phyloP scores from a whole-genome alignment of 2,888 invertebrate species.

The Elegia similella region DNA sequence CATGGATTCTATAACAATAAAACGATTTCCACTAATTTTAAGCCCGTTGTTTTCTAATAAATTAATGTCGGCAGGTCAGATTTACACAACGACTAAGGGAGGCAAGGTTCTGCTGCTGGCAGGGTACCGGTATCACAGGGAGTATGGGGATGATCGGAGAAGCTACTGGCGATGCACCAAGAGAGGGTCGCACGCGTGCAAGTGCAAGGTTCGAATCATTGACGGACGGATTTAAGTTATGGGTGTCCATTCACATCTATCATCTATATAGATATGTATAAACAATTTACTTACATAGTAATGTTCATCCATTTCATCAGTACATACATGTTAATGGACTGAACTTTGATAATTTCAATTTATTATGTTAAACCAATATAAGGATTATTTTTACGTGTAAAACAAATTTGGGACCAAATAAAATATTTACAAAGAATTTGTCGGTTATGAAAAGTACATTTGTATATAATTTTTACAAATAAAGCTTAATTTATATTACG shows the following conservation, averaged over 20 bases:
- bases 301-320: too few species aligned
- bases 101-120: slow-evolving; percentile 46
- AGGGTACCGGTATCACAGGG: slow-evolving; percentile 50
- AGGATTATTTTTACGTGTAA: too few species aligned
- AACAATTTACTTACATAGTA: background rate
- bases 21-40: too few species aligned
- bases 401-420: background rate
- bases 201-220: slow-evolving; percentile 49
- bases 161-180: slow-evolving; percentile 63
- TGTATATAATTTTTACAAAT: too few species aligned
- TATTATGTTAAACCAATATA: too few species aligned
- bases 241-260: slow-evolving; percentile 46
- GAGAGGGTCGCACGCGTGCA: slow-evolving; percentile 43
- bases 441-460: too few species aligned
- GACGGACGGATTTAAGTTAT: slow-evolving; percentile 39
- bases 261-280: background rate
- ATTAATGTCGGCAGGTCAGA: slow-evolving; percentile 32
- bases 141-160: slow-evolving; percentile 44
- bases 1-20: background rate
- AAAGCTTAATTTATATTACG: too few species aligned
- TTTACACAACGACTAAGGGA: slow-evolving; percentile 48
- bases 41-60: background rate
- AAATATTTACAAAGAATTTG: background rate
- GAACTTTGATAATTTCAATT: too few species aligned
- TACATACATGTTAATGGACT: too few species aligned